Evolutionary conservation across 1,140 invertebrate species (phyloP), one percentile per base, ranked within the genome.

Genomic region (Daktulosphaira vitifoliae): DNA sequence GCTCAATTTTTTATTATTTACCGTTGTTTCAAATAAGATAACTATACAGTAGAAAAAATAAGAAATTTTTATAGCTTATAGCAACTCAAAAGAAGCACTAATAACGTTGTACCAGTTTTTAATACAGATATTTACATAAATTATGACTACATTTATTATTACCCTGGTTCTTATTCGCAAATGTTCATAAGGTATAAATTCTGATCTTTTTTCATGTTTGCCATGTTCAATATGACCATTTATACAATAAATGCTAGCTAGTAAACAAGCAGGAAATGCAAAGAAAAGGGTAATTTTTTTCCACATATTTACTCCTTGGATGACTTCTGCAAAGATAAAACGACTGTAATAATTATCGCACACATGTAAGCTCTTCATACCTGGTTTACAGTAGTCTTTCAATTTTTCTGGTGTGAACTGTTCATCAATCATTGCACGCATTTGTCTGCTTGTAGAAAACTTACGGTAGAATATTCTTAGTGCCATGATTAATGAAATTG

Each of bases 171-270:
- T 67, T 15, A 74, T 76, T 9, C 80, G 70, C 64, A 84, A 67
- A 72, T 83, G 76, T n/a, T 82, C 80, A 68, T 82, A 84, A 4
- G 77, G 72, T 25, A 79, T 70, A 72, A 83, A 84, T 59, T 76
- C 70, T 67, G 75, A 75, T 42, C 74, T 73, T 23, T 65, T 25
- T 22, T 59, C 9, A 46, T 66, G 54, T 50, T 67, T 67, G 15
- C 64, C 46, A 1, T 67, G 66, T 50, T 62, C 53, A 4, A 67
- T 44, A 29, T 59, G 54, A 16, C 38, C 54, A 9, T 26, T 18
- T 11, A 59, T 46, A 20, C 54, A 59, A 23, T 59, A 59, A 18
- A 59, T 46, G 18, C 22, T n/a, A 5, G 54, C 54, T 13, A 59
- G 39, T 23, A 44, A 15, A 1, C 9, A 20, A 11, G 1, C n/a